These are phyloP conservation scores for Numenius phaeopus DNA, from an alignment of 2,797 vertebrate genomes.

Conservation along the genomic window DNA sequence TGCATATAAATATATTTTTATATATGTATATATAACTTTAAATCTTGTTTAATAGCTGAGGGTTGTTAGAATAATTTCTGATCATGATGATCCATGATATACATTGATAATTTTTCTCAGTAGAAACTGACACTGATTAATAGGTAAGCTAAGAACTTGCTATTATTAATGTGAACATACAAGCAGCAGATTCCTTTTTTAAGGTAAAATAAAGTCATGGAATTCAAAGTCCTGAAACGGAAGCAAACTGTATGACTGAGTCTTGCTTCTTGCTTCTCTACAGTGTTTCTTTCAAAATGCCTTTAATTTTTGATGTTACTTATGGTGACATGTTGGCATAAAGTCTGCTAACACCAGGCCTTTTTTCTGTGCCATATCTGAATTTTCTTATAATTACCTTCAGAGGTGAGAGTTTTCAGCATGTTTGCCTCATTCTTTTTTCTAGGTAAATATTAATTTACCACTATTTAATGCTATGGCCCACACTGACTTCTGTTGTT, in stretches of 20 bases:
- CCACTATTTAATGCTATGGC: background rate
- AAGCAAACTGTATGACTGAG: background rate
- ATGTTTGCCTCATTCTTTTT: background rate
- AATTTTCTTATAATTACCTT: background rate
- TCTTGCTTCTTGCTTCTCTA: background rate
- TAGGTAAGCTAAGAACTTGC: slow-evolving; percentile 38
- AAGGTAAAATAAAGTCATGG: slow-evolving; percentile 28
- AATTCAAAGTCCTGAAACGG: slow-evolving; percentile 19
- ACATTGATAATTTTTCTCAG: slow-evolving; percentile 59
- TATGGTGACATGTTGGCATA: background rate
- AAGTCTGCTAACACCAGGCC: fast-evolving
- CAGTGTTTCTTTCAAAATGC: background rate
- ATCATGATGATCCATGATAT: slow-evolving; percentile 63
- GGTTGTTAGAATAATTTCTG: slow-evolving; percentile 75
- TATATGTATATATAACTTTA: slow-evolving; percentile 22
- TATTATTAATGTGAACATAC: background rate
- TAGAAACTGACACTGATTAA: slow-evolving; percentile 73
- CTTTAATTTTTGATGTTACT: background rate
- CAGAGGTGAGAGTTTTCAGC: background rate
- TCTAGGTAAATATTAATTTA: background rate
- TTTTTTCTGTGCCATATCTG: background rate
- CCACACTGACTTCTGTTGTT: background rate
- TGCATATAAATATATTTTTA: background rate
- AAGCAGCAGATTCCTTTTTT: background rate
- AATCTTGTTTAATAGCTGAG: slow-evolving; percentile 72